phyloP scores from a whole-genome alignment of 1,140 invertebrate genomes.

The Bombus confusus region DNA sequence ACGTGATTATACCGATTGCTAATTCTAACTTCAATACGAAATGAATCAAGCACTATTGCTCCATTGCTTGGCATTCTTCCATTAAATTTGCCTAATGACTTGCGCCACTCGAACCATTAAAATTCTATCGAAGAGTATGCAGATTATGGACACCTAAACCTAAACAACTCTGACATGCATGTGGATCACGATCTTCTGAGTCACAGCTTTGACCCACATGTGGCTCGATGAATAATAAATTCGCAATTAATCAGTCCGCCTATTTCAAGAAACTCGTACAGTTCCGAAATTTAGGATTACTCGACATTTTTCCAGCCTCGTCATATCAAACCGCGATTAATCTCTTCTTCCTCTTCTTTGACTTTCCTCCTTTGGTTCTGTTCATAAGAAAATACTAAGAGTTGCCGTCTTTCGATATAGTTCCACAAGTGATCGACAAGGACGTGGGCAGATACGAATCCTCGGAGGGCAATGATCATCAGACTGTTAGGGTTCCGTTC shows the following conservation, averaged over 20 bases:
- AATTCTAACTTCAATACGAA: not conserved
- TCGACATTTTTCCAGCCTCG: not conserved
- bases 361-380: not conserved
- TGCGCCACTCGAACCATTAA: not conserved
- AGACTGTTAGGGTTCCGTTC: conserved; percentile 24
- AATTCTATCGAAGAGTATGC: not conserved
- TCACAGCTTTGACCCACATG: not conserved
- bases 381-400: not conserved
- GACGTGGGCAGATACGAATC: not conserved
- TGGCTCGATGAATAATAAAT: not conserved
- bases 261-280: not conserved
- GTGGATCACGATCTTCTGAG: not conserved
- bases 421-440: conserved; percentile 23
- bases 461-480: not conserved
- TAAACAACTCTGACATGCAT: no score
- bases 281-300: not conserved
- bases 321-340: not conserved
- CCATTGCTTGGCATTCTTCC: not conserved
- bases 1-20: no score
- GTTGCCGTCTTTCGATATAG: not conserved
- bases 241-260: not conserved
- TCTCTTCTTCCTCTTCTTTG: not conserved
- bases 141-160: not conserved
- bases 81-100: not conserved
- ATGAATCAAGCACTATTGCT: not conserved